A percentile compares a stretch with the other conserved stretches of the same genome.
Conservation (phyloP, 2,113 vertebrate species). For the Dromaius novaehollandiae region DNA sequence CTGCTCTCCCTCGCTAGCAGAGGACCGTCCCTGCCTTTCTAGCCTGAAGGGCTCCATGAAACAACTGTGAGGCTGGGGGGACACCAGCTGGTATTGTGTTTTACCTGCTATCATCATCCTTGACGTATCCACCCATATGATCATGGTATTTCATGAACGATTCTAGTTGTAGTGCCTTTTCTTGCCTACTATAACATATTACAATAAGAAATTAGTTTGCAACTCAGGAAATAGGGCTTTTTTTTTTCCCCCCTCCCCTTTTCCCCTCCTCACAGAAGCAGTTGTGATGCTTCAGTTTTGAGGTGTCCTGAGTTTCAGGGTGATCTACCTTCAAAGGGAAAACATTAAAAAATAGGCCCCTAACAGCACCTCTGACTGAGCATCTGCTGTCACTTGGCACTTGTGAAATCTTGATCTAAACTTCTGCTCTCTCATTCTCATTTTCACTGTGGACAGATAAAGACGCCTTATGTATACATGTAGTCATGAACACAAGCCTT, state of each 20-base stretch:
- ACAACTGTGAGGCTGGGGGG: neutral
- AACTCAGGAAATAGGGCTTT: neutral
- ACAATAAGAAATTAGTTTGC: neutral
- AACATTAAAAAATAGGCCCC: neutral
- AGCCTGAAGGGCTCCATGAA: neutral
- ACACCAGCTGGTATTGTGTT: neutral
- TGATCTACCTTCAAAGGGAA: neutral
- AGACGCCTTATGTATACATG: neutral
- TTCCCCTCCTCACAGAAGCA: too few relatives aligned
- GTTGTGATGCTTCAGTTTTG: neutral
- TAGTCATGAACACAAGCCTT: neutral
- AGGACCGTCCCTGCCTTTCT: neutral
- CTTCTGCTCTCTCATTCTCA: neutral
- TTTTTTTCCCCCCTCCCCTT: neutral
- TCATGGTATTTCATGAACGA: neutral
- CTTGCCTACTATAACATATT: slow-evolving; percentile 27
- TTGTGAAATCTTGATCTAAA: neutral
- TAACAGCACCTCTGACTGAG: neutral
- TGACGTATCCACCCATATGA: slow-evolving; percentile 9
- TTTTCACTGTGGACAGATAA: neutral
- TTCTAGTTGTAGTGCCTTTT: neutral
- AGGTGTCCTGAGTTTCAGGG: neutral
- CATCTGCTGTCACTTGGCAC: neutral
- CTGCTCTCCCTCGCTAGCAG: neutral
- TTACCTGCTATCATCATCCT: neutral